Conservation (phyloP, 2,797 vertebrate species). For the Benthosema pterotum region DNA sequence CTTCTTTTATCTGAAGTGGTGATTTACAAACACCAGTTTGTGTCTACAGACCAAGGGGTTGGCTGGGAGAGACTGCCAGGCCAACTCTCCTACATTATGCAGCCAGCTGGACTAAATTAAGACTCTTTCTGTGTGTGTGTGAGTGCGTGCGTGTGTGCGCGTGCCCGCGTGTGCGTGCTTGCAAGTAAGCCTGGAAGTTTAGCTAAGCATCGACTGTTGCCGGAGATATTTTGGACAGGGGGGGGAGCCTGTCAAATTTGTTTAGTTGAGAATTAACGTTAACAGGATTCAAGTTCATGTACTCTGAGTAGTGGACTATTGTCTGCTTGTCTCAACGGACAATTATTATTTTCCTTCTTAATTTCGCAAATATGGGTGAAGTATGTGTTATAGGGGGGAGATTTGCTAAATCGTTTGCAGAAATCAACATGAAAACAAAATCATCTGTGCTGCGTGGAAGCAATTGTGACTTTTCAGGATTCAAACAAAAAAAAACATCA, state of each 20-base stretch:
- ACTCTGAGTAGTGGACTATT: constrained; percentile 12
- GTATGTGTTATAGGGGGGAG: no score
- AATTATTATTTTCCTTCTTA: no score
- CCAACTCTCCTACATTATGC: constrained; percentile 34
- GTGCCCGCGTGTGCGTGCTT: neutral
- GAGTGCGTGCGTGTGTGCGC: neutral
- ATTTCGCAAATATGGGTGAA: no score
- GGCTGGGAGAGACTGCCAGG: constrained; percentile 58
- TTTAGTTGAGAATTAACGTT: constrained; percentile 46
- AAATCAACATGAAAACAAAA: no score
- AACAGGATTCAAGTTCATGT: constrained; percentile 36
- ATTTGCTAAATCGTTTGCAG: no score
- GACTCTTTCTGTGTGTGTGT: constrained; percentile 54
- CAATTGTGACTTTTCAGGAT: no score
- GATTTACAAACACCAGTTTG: constrained; percentile 76
- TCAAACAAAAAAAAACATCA: no score
- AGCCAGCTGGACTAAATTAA: constrained; percentile 73
- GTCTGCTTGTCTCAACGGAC: no score
- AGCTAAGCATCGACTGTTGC: constrained; percentile 53
- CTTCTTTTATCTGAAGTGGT: constrained; percentile 75
- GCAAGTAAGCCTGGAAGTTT: constrained; percentile 28
- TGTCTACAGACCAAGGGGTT: constrained; percentile 62
- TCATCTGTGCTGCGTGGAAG: no score
- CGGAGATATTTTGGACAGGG: constrained; percentile 48
- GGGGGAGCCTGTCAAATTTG: constrained; percentile 28